Evolutionary conservation across 2,113 vertebrate species (phyloP), one percentile per base, ranked within the genome.

Genomic region (Echinops telfairi): DNA sequence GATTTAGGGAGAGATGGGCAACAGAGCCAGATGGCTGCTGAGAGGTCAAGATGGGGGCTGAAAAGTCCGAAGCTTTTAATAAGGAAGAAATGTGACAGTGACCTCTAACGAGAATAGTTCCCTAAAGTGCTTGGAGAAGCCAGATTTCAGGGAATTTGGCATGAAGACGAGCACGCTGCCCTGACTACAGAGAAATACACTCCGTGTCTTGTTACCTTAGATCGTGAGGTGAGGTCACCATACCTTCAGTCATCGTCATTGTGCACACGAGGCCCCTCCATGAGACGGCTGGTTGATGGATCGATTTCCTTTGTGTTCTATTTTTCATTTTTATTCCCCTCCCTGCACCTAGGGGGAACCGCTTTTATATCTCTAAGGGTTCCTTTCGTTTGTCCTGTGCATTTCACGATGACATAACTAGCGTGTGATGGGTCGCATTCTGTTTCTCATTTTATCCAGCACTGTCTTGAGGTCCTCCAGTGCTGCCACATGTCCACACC

Each of bases 281-380:
- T 14, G 47, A 53, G 47, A 53, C 2, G 12, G 47, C 86, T 86
- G 31, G 19, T 66, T 80, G 57, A 27, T 57, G 87, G 73, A 6
- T 62, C 75, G n/a, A 29, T 80, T 87, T 89, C 53, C 40, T 86
- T 92, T 90, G n/a, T 20, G 79, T 75, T 40, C 38, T 31, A 25
- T 80, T 88, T 90, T 33, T 29, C 73, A 83, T 88, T 83, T 90
- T 71, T 19, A 47, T 33, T 82, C 43, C 23, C 60, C 16, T 92
- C 9, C 2, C 43, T 88, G 9, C 22, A 84, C 17, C 40, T 68
- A 80, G 23, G 66, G 71, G 27, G 38, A 86, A 73, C 64, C 36
- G 53, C 76, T 87, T 95, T 79, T 66, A 29, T 43, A 10, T 38
- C 3, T 83, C 79, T 79, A 84, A 78, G 40, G 89, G 81, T 82